A percentile compares a stretch with the other conserved stretches of the same genome.
These are phyloP conservation scores for Forbesichthys agassizii DNA, from an alignment of 2,113 vertebrate genomes.

Conservation along the genomic window DNA sequence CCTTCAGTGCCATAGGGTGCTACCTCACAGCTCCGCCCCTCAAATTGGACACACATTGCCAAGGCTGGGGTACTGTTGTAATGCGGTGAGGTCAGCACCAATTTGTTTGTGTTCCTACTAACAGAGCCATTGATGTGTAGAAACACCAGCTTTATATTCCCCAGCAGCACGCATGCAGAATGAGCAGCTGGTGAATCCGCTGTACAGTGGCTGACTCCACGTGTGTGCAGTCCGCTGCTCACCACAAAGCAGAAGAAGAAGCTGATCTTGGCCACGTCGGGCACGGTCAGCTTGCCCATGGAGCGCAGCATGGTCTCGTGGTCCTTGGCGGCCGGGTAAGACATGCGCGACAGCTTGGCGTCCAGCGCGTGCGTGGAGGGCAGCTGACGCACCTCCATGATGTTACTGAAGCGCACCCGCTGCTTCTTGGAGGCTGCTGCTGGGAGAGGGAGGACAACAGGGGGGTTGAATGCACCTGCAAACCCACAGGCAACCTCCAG, in stretches of 20 bases:
- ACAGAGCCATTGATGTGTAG: no score
- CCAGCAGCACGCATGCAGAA: no score
- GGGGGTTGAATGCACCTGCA: not conserved
- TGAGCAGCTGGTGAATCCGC: no score
- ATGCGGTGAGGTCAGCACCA: no score
- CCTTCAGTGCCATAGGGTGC: no score
- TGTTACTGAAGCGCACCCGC: constrained; percentile 92
- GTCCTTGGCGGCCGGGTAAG: constrained; percentile 86
- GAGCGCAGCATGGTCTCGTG: constrained; percentile 87
- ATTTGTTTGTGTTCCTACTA: no score
- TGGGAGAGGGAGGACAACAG: not conserved
- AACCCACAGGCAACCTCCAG: no score
- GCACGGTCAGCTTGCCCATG: constrained; percentile 88
- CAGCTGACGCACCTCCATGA: constrained; percentile 96
- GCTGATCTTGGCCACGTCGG: constrained; percentile 96
- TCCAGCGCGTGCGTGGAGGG: constrained; percentile 92
- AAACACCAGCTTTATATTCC: no score
- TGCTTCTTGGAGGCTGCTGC: constrained; percentile 87
- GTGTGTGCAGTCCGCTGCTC: constrained; percentile 34
- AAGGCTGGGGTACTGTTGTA: no score
- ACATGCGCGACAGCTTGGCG: constrained; percentile 97
- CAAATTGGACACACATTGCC: no score
- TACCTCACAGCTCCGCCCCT: no score
- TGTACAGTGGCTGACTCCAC: not conserved
- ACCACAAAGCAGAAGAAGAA: constrained; percentile 99